A percentile compares a stretch with the other conserved stretches of the same genome.
Conservation (phyloP, 2,113 vertebrate species). For the Cyprinodon brontotheroides region DNA sequence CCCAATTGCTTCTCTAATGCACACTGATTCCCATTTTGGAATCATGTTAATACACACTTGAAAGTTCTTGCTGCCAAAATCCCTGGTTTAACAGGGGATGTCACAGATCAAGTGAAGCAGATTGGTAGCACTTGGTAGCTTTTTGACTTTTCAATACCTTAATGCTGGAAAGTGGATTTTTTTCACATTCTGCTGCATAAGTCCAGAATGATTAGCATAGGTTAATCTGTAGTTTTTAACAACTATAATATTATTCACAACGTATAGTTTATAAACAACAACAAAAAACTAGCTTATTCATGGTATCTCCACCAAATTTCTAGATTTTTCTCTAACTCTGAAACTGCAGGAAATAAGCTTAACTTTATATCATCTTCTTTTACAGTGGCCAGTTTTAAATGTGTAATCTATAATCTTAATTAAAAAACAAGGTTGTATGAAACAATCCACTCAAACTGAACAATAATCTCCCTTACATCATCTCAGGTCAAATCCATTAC, state of each 20-base stretch:
- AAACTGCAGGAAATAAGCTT: background rate
- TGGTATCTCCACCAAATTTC: background rate
- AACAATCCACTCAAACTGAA: too few species aligned
- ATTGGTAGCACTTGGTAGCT: background rate
- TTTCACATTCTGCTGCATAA: background rate
- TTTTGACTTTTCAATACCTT: background rate
- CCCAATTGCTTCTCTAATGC: background rate
- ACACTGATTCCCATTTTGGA: background rate
- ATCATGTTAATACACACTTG: background rate
- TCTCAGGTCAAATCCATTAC: too few species aligned
- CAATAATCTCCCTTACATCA: too few species aligned
- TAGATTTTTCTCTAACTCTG: background rate
- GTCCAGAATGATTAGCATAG: background rate
- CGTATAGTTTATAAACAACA: background rate
- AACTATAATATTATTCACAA: background rate
- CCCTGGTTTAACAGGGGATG: background rate
- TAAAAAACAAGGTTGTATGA: too few species aligned
- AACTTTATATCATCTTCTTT: background rate
- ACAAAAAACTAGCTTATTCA: background rate
- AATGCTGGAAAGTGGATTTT: background rate
- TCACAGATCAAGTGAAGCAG: background rate
- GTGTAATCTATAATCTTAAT: too few species aligned
- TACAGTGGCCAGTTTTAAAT: too few species aligned
- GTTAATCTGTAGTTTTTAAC: background rate
- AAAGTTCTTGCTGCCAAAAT: background rate